Evolutionary conservation across 2,888 invertebrate genomes (phyloP), one percentile per base, ranked within the genome.

Genomic region (Leucophora obtusa): DNA sequence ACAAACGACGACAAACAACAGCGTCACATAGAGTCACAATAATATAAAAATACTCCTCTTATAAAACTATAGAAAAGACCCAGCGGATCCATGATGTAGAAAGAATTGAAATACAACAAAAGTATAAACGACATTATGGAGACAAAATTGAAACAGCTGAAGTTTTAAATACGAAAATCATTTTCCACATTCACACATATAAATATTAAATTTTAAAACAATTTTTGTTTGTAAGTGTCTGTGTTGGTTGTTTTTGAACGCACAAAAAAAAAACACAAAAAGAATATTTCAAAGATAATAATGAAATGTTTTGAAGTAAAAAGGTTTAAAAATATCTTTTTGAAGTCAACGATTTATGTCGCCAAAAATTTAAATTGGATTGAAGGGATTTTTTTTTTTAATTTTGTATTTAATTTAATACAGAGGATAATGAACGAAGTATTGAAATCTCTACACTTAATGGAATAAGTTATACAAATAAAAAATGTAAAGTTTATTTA

Each of bases 101-200:
- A 28, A 54, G 24, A 70, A 50, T 54, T 74, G 28, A 65, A 65
- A 79, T 74, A 66, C 75, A 72, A 71, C 38, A 72, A 56, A 53
- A 62, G 75, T 71, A 76, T 51, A 17, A 73, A 78, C 69, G 73
- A 63, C 73, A 63, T 68, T 63, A 70, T 73, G 81, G 70, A 81
- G 77, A 81, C 81, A 77, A 81, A 77, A 80, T 70, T 66, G 65
- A 73, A 81, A 81, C 81, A 81, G 81, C 81, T 81, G 81, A 81
- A 81, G 63, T 65, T 66, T 70, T 17, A 54, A 68, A 47, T 17
- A n/a, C 53, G 24, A 56, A 43, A 43, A 68, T 18, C 2, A 43
- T 47, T 58, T 38, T 15, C 28, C 18, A 62, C 21, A 70, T 43
- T 79, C 65, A 66, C 54, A 58, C 63, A 58, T 14, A 14, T n/a